Conservation (phyloP, 1,140 invertebrate genomes). For the Solen grandis region DNA sequence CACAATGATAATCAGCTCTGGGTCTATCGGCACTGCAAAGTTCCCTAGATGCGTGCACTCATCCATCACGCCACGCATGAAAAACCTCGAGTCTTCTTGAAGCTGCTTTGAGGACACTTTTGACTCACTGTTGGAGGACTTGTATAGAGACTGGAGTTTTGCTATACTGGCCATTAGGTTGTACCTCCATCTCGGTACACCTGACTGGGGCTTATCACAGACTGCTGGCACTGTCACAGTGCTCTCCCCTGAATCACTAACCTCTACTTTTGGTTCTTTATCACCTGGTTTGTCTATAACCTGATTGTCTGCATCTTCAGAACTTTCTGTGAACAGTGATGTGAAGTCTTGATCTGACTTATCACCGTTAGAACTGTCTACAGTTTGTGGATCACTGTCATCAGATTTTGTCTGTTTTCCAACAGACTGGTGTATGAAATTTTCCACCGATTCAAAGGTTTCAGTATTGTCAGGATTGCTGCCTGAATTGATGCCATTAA, state of each 20-base stretch:
- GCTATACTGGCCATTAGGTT: constrained; percentile 8
- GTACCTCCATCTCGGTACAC: not conserved
- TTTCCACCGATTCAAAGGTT: no score
- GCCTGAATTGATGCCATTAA: no score
- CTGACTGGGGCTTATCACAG: not conserved
- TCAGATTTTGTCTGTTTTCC: no score
- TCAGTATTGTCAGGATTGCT: no score
- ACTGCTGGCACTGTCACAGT: not conserved
- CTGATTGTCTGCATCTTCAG: no score
- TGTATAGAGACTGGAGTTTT: not conserved
- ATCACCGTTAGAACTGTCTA: no score
- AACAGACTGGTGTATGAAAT: no score
- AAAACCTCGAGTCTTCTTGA: constrained; percentile 84
- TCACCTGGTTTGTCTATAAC: no score
- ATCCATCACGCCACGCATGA: constrained; percentile 99
- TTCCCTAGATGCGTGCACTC: constrained; percentile 98
- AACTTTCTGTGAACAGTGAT: no score
- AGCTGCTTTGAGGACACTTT: constrained; percentile 3
- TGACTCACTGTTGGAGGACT: not conserved
- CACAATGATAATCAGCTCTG: constrained; percentile 81
- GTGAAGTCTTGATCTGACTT: no score
- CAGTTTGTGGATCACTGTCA: no score
- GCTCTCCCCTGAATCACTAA: not conserved
- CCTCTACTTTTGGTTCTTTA: no score
- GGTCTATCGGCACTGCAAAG: constrained; percentile 92